phyloP scores from a whole-genome alignment of 2,888 invertebrate species.

The Caenorhabditis uteleia region DNA sequence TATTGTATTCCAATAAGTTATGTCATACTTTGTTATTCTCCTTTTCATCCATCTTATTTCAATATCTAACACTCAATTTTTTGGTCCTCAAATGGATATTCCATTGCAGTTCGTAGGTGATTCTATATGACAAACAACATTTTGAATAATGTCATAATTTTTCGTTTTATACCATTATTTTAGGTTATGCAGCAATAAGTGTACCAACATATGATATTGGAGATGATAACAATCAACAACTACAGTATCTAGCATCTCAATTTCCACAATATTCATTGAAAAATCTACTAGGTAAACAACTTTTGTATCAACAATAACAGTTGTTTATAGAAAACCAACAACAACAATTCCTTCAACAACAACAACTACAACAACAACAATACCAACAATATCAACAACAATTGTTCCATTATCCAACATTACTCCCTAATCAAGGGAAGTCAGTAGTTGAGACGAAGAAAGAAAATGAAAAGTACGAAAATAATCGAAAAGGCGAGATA shows the following conservation, averaged over 20 bases:
- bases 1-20: background rate
- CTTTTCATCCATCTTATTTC: too few species aligned
- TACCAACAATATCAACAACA: too few species aligned
- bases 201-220: constrained; percentile 7
- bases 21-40: too few species aligned
- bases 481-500: too few species aligned
- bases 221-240: background rate
- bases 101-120: constrained; percentile 17
- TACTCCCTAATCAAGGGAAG: too few species aligned
- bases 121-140: background rate
- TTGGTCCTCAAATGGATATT: constrained; percentile 1
- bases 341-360: constrained; percentile 1
- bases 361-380: constrained; percentile 1
- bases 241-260: constrained; percentile 1
- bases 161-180: background rate
- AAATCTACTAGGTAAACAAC: background rate
- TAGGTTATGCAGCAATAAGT: constrained; percentile 22
- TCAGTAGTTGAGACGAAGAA: too few species aligned
- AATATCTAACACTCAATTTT: constrained; percentile 4
- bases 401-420: too few species aligned
- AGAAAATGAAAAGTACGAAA: too few species aligned
- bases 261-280: constrained; percentile 4
- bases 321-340: background rate
- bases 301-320: background rate
- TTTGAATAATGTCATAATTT: background rate